Conservation (phyloP, 2,797 vertebrate species). For the Acanthurus lineatus region DNA sequence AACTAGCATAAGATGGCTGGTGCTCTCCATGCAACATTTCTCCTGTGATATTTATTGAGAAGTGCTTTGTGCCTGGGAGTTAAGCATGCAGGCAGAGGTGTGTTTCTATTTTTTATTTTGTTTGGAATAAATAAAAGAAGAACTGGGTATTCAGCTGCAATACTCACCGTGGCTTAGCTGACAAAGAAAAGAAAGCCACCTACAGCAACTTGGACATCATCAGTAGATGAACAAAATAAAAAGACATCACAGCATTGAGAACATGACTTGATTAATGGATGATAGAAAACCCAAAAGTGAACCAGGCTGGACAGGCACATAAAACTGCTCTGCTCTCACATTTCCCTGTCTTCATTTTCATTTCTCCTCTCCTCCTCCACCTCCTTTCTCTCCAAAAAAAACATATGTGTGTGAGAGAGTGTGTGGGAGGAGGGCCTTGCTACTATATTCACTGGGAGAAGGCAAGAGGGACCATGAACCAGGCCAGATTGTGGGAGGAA, state of each 20-base stretch:
- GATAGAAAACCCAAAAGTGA: constrained; percentile 7
- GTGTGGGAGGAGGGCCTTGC: constrained; percentile 36
- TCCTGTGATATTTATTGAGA: not conserved
- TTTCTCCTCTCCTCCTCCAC: constrained; percentile 9
- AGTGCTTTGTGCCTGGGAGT: not conserved
- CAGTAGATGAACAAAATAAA: not conserved
- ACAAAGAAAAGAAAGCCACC: not conserved
- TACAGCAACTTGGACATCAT: not conserved
- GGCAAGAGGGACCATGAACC: constrained; percentile 31
- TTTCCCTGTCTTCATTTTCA: constrained; percentile 17
- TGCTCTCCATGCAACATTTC: not conserved
- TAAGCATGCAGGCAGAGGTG: not conserved
- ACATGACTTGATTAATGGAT: constrained; percentile 25
- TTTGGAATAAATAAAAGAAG: constrained; percentile 17
- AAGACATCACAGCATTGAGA: not conserved
- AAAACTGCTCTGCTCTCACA: not conserved
- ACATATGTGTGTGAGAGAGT: constrained; percentile 20
- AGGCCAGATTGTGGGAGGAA: constrained; percentile 45
- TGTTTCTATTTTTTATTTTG: not conserved
- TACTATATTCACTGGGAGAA: constrained; percentile 49
- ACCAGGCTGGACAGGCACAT: not conserved
- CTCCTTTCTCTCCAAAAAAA: constrained; percentile 16
- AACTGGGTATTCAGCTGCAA: constrained; percentile 10
- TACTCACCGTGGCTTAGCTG: not conserved
- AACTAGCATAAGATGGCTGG: not conserved